These are phyloP conservation scores for Dasyornis broadbenti DNA, from an alignment of 2,113 vertebrate species.

Conservation along the genomic window DNA sequence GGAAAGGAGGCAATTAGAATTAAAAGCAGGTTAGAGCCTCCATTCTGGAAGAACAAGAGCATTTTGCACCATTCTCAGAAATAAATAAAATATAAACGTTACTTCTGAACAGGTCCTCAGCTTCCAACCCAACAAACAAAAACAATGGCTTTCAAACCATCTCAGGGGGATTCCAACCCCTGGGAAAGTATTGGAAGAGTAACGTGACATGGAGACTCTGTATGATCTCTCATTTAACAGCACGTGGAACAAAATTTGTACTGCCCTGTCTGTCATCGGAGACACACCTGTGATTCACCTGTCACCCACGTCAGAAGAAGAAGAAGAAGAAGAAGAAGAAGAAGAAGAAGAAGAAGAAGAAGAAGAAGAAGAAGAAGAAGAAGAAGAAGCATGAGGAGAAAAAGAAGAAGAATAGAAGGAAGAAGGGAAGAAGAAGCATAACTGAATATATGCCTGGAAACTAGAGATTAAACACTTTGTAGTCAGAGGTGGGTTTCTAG, in stretches of 20 bases:
- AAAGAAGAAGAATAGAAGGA: not conserved
- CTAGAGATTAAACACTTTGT: not conserved
- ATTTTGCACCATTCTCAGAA: not conserved
- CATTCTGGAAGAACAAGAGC: not conserved
- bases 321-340: not conserved
- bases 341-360: not conserved
- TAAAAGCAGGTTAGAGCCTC: not conserved
- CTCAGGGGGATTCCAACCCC: not conserved
- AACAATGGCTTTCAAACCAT: not conserved
- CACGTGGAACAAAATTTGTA: not conserved
- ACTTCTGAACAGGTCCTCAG: not conserved
- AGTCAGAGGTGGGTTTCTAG: constrained; percentile 9
- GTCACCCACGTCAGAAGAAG: not conserved
- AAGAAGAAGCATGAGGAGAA: not conserved
- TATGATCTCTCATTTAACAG: not conserved
- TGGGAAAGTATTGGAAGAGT: not conserved
- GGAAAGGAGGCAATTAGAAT: not conserved
- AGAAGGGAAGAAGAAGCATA: not conserved
- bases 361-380: not conserved
- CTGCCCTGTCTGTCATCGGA: not conserved
- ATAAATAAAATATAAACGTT: not conserved
- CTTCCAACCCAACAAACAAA: not conserved
- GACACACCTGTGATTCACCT: not conserved
- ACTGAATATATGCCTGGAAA: not conserved
- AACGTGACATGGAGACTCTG: not conserved